These are phyloP conservation scores for Nerophis lumbriciformis DNA, from an alignment of 2,113 vertebrate genomes.

Conservation along the genomic window DNA sequence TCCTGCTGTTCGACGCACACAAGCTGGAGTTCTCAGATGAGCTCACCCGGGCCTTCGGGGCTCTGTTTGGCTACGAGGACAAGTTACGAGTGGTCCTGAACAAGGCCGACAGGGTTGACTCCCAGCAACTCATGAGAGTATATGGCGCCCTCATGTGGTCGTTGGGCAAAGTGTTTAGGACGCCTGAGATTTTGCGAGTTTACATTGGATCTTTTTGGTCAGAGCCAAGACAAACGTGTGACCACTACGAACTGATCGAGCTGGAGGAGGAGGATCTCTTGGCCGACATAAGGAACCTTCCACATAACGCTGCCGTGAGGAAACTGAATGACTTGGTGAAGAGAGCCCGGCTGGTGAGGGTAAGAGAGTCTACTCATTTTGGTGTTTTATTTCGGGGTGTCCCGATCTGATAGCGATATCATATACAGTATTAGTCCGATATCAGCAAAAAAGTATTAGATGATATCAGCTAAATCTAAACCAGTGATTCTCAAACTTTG, in stretches of 20 bases:
- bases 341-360: slow-evolving; percentile 80
- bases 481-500: too few relatives aligned
- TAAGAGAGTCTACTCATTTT: slow-evolving; percentile 45
- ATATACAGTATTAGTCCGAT: too few relatives aligned
- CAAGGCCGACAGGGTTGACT: slow-evolving; percentile 87
- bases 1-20: slow-evolving; percentile 88
- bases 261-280: slow-evolving; percentile 85
- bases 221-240: slow-evolving; percentile 75
- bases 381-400: background rate
- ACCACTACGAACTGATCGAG: slow-evolving; percentile 84
- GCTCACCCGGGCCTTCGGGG: slow-evolving; percentile 81
- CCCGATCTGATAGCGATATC: too few relatives aligned
- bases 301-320: slow-evolving; percentile 78
- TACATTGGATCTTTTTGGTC: slow-evolving; percentile 90
- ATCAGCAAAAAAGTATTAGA: too few relatives aligned
- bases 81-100: slow-evolving; percentile 89
- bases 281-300: slow-evolving; percentile 83
- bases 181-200: slow-evolving; percentile 83
- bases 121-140: slow-evolving; percentile 87
- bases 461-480: too few relatives aligned
- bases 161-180: slow-evolving; percentile 83
- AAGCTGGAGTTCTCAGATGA: slow-evolving; percentile 91
- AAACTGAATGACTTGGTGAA: slow-evolving; percentile 89
- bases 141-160: slow-evolving; percentile 93
- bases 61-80: slow-evolving; percentile 84